Base-by-base conservation (phyloP, 2,888 invertebrate species). In the Folsomia manolachei region DNA sequence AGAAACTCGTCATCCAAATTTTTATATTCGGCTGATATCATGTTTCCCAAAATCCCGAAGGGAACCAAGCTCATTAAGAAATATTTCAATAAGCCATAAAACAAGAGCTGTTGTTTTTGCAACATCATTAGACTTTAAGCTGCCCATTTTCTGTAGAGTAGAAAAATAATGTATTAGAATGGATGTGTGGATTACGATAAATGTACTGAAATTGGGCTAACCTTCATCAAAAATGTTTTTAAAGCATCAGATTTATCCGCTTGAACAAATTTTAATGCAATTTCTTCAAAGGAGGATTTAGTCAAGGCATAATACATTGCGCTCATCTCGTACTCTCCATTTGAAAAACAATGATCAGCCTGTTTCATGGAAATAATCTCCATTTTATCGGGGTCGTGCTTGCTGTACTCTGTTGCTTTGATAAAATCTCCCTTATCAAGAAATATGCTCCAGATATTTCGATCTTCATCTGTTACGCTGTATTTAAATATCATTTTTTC, bases 61-160 rank as follows among this genome's bases (percentile, higher is more conserved):
- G 62, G 89, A 86, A n/a, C 95, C 94, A 71, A 98, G 87, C 84
- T 95, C 92, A 70, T 92, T 93, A 77, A 97, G 86, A 83, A 92
- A 96, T 27, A 99, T 86, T 84, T 99, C 98, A 0, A 95, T 89
- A 79, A 97, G 88, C 97, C 98, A 99, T 70, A 96, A 89, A 0
- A 97, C 92, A 52, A 99, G 87, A 89, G 97, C 93, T 0, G 96
- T 95, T 65, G 93, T 90, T 82, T 95, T 92, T 0, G 95, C 93
- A 82, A 91, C 91, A 78, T 96, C 94, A 80, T 89, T 89, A 1
- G 87, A 84, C 39, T 87, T 88, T 18, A 95, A 83, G 27, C 88
- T 88, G 24, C 90, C 90, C 68, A 98, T 84, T 84, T 96, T 94
- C 83, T 86, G 76, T 19, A 81, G 21, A 63, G 39, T 39, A 39